These are phyloP conservation scores for Thyatira batis DNA, from an alignment of 2,888 invertebrate genomes.

Conservation along the genomic window DNA sequence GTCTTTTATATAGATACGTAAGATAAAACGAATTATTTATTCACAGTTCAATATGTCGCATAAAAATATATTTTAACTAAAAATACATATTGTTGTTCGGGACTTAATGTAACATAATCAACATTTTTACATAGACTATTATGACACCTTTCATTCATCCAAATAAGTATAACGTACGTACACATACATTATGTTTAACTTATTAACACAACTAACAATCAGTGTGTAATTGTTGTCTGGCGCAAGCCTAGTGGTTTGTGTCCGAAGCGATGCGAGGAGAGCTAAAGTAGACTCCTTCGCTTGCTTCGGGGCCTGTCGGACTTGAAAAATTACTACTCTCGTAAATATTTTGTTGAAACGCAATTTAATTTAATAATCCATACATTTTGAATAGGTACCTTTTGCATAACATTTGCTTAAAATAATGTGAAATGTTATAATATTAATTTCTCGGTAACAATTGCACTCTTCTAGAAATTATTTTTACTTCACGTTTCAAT, in stretches of 20 bases:
- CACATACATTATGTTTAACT: constrained; percentile 8
- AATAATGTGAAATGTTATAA: constrained; percentile 9
- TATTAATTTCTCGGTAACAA: constrained; percentile 7
- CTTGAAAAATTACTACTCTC: constrained; percentile 70
- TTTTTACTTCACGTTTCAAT: constrained; percentile 17
- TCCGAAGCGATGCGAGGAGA: constrained; percentile 12
- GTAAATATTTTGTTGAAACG: constrained; percentile 72
- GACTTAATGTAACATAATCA: too few species aligned
- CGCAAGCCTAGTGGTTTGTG: constrained; percentile 37
- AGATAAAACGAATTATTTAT: too few species aligned
- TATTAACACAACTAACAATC: constrained; percentile 21
- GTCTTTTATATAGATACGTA: too few species aligned
- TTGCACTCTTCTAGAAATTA: neutral
- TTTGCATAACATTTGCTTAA: constrained; percentile 27
- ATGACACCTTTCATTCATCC: neutral
- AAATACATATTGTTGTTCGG: too few species aligned
- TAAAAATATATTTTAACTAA: too few species aligned
- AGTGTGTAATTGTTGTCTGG: constrained; percentile 38
- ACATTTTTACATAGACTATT: too few species aligned
- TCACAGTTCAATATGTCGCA: too few species aligned
- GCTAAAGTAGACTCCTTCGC: constrained; percentile 40
- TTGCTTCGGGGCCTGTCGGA: constrained; percentile 59
- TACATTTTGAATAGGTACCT: constrained; percentile 44
- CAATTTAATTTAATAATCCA: constrained; percentile 70
- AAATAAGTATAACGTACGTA: neutral